A percentile compares a stretch with the other conserved stretches of the same genome.
Evolutionary conservation across 2,888 invertebrate species (phyloP).

Genomic region (Rosalia funebris): DNA sequence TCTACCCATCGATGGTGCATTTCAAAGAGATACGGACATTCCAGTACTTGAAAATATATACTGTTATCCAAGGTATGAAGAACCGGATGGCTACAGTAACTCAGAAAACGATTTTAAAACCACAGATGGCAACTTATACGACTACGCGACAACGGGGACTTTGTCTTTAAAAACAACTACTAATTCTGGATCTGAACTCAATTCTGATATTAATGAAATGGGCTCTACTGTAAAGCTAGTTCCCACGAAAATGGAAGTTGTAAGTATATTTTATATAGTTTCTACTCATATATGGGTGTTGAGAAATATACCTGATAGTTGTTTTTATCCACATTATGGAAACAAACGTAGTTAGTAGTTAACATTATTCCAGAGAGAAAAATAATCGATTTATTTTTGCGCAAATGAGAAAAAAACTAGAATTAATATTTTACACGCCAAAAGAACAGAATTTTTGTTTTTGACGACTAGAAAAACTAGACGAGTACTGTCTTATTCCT

Average conservation of each 20-base stretch:
- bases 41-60: constrained; percentile 39
- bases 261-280: no score
- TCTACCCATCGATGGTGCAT: constrained; percentile 53
- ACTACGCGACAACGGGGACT: constrained; percentile 54
- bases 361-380: no score
- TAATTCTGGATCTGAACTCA: constrained; percentile 52
- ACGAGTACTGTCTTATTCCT: no score
- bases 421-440: no score
- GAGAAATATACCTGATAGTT: no score
- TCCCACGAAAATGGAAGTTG: constrained; percentile 57
- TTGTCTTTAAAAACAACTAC: constrained; percentile 51
- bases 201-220: constrained; percentile 56
- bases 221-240: constrained; percentile 59
- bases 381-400: no score
- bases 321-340: no score
- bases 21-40: constrained; percentile 36
- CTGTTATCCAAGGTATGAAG: not conserved
- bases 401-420: no score
- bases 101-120: constrained; percentile 38
- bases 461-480: no score
- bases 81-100: constrained; percentile 22
- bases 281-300: no score
- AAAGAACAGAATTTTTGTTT: no score
- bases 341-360: no score
- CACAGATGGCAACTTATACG: constrained; percentile 51